Evolutionary conservation across 92 coral and sea anemone species (phyloP), one percentile per base, ranked within the genome.

Genomic region (Umimayanthus chanpuru): DNA sequence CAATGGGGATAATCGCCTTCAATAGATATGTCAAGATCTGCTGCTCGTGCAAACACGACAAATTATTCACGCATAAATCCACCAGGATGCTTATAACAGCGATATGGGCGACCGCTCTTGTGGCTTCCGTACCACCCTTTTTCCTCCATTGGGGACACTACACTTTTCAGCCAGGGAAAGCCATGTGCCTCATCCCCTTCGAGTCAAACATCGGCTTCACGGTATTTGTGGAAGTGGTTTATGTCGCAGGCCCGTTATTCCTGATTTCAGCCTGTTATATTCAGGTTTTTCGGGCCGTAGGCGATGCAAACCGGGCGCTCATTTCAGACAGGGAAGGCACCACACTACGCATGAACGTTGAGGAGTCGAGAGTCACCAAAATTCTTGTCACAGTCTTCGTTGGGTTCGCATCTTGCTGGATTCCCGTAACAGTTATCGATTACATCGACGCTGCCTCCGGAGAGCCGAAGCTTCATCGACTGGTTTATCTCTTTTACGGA

Each of bases 291-390:
- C 43, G 55, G 66, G 79, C 91, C 23, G 96, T 93, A 14, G 84
- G 89, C 29, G 73, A 88, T 26, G 73, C 89, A 58, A 93, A 91
- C 65, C 85, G 77, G 41, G 93, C 92, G 4, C 90, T 93, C 80
- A 90, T 88, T 16, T 30, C 81, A 23, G 83, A 70, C 3, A 85
- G 81, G 28, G 50, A 32, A 58, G 82, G 71, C 32, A 39, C 81
- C 49, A 85, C 76, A 15, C 91, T 94, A 29, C 90, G 96, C 38
- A 89, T 89, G 67, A 84, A 94, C 72, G 90, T 94, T n/a, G 92
- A 94, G 84, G 96, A 94, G 89, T 91, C 96, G 3, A 94, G 90
- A 61, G 92, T 94, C 65, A 94, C 96, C 68, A 94, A 92, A 82
- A 94, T 95, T n/a, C 77, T 94, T 28, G 94, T 88, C n/a, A 89